Evolutionary conservation across 1,140 invertebrate genomes (phyloP).

Genomic region (Formica selysi): DNA sequence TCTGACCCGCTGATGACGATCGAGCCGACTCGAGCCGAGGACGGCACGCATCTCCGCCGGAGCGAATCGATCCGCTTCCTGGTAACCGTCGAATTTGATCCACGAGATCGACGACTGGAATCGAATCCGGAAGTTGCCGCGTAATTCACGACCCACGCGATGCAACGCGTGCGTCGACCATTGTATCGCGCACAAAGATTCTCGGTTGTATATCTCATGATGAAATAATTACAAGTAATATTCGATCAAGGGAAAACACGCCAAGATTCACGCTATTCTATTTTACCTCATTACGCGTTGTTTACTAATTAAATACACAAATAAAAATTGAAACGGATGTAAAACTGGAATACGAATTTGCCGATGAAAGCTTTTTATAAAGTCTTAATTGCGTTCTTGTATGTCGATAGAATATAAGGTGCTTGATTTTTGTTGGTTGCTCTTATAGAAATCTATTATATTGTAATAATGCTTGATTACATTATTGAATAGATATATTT

Average conservation of each 20-base stretch:
- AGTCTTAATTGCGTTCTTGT: background rate
- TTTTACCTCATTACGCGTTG: background rate
- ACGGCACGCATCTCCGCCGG: conserved; percentile 21
- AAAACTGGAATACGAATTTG: background rate
- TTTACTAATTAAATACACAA: background rate
- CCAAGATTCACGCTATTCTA: background rate
- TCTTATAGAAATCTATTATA: background rate
- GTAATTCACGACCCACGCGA: conserved; percentile 62
- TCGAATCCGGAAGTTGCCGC: conserved; percentile 72
- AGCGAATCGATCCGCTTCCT: conserved; percentile 77
- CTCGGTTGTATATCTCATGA: background rate
- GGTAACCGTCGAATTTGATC: conserved; percentile 75
- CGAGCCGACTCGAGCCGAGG: conserved; percentile 38
- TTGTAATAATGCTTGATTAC: background rate
- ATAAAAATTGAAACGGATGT: background rate
- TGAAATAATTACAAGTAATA: conserved; percentile 48
- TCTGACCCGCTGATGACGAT: conserved; percentile 58
- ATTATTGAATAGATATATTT: conserved; percentile 1
- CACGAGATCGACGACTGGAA: conserved; percentile 58
- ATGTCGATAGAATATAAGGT: background rate
- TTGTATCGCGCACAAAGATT: background rate
- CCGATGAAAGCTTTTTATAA: background rate
- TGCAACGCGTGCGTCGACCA: conserved; percentile 2
- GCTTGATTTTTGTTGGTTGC: background rate
- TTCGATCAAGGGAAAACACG: conserved; percentile 15